A percentile compares a stretch with the other conserved stretches of the same genome.
Evolutionary conservation across 1,140 invertebrate species (phyloP).

Genomic region (Hylyphantes graminicola): DNA sequence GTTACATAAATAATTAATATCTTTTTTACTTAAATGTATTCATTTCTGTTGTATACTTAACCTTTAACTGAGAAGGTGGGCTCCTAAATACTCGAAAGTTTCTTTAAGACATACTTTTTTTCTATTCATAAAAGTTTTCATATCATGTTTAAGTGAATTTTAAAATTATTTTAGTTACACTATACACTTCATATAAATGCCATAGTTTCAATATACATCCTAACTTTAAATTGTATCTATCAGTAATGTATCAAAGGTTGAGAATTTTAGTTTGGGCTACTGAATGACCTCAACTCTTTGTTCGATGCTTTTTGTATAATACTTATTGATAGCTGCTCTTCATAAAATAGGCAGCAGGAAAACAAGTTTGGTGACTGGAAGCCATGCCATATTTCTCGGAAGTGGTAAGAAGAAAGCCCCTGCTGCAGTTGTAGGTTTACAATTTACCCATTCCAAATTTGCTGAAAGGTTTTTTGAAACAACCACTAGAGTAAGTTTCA

Average conservation of each 20-base stretch:
- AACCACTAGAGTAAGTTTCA: constrained; percentile 76
- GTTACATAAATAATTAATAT: background rate
- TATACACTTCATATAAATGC: background rate
- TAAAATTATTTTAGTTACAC: background rate
- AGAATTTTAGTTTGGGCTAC: background rate
- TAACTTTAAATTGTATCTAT: background rate
- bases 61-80: background rate
- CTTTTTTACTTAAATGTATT: background rate
- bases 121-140: background rate
- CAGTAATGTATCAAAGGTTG: background rate
- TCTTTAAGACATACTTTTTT: background rate
- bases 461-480: constrained; percentile 65
- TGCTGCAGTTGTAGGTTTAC: constrained; percentile 85
- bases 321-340: constrained; percentile 77
- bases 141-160: background rate
- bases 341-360: constrained; percentile 28
- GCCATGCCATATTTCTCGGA: constrained; percentile 89
- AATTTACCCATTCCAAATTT: constrained; percentile 64
- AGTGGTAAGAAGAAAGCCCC: constrained; percentile 81
- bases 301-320: constrained; percentile 84
- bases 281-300: background rate
- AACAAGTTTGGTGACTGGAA: constrained; percentile 79
- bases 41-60: background rate
- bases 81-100: background rate
- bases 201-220: background rate